A percentile compares a stretch with the other conserved stretches of the same genome.
These are phyloP conservation scores for Anadara kagoshimensis DNA, from an alignment of 1,140 invertebrate genomes.

Conservation along the genomic window DNA sequence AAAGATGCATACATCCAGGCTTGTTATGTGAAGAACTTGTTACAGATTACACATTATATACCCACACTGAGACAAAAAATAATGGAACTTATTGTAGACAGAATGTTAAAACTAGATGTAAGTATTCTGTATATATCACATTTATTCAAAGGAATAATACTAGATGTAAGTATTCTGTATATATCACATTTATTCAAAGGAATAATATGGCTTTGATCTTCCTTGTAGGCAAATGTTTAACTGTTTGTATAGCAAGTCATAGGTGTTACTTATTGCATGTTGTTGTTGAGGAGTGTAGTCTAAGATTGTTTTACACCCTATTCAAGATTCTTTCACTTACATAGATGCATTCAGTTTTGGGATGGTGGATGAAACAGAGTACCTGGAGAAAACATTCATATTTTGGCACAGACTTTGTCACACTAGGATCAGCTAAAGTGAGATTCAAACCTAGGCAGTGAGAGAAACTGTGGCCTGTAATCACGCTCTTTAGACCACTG, in stretches of 20 bases:
- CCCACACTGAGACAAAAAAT: slow-evolving; percentile 78
- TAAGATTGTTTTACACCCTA: no score
- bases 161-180: slow-evolving; percentile 78
- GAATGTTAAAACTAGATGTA: slow-evolving; percentile 82
- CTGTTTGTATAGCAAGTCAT: not conserved
- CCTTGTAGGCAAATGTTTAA: not conserved
- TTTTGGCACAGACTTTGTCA: no score
- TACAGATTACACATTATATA: slow-evolving; percentile 80
- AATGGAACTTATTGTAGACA: slow-evolving; percentile 81
- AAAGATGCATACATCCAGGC: slow-evolving; percentile 76
- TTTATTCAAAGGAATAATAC: slow-evolving; percentile 64
- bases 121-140: slow-evolving; percentile 45
- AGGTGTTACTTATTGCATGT: not conserved
- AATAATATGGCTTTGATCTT: slow-evolving; percentile 61
- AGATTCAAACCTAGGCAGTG: no score
- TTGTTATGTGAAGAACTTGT: slow-evolving; percentile 80
- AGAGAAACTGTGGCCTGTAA: no score
- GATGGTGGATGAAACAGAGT: no score
- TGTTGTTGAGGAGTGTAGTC: not conserved
- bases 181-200: no score
- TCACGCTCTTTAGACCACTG: no score
- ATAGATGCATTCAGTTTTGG: no score
- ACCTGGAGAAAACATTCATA: no score
- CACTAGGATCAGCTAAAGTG: no score
- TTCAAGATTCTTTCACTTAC: no score